Conservation (phyloP, 2,113 vertebrate genomes). For the Rhadina sibilatrix region DNA sequence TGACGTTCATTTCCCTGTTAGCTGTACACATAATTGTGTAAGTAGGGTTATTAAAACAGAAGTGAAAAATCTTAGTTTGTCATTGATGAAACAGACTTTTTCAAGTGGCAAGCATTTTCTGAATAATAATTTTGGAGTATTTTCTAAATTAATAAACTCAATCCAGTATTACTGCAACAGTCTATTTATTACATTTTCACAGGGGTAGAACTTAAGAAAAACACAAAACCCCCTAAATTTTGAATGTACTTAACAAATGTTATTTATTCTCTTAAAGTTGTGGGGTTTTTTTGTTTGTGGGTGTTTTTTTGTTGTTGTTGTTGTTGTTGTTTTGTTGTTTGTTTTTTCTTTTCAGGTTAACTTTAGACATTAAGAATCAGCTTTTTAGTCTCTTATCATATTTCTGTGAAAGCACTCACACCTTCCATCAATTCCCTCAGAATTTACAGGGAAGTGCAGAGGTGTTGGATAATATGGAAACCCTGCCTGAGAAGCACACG, state of each 20-base stretch:
- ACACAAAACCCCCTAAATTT: not conserved
- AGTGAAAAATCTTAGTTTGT: not conserved
- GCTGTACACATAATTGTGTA: not conserved
- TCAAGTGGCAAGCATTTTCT: not conserved
- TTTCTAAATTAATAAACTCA: not conserved
- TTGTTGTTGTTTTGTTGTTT: too few relatives aligned
- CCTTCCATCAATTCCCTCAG: not conserved
- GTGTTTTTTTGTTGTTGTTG: too few relatives aligned
- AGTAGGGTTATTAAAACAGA: not conserved
- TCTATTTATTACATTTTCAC: not conserved
- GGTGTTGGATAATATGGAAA: not conserved
- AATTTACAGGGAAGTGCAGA: not conserved
- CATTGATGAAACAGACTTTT: not conserved
- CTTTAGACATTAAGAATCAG: not conserved
- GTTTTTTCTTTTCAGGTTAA: not conserved
- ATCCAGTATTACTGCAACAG: not conserved
- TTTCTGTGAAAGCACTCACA: not conserved
- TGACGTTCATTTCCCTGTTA: rapidly evolving
- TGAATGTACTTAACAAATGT: not conserved
- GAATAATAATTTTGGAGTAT: not conserved
- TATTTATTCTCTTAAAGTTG: not conserved
- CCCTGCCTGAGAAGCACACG: rapidly evolving
- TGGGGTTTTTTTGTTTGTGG: not conserved
- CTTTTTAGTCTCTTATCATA: not conserved
- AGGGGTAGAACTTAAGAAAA: not conserved